phyloP scores from a whole-genome alignment of 2,797 vertebrate species.

The Labroides dimidiatus region DNA sequence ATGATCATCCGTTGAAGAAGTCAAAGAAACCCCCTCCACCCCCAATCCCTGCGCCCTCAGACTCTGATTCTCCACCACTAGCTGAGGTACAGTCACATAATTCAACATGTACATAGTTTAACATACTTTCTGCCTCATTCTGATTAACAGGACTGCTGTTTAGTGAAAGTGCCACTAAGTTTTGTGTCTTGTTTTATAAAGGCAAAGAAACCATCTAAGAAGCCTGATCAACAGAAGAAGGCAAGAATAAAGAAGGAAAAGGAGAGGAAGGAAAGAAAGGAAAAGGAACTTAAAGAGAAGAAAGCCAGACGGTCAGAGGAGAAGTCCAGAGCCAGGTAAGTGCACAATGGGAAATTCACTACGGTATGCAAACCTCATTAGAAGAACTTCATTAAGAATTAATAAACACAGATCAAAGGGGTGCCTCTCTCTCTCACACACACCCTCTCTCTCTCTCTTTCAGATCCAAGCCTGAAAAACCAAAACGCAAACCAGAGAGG shows the following conservation, averaged over 20 bases:
- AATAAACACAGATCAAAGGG: constrained; percentile 39
- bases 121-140: background rate
- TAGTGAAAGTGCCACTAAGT: background rate
- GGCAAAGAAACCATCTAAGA: constrained; percentile 89
- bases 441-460: constrained; percentile 21
- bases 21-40: constrained; percentile 87
- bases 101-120: background rate
- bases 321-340: constrained; percentile 89
- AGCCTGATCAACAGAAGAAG: constrained; percentile 83
- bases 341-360: constrained; percentile 11
- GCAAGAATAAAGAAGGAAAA: constrained; percentile 82
- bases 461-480: constrained; percentile 90
- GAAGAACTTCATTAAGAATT: constrained; percentile 40
- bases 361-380: constrained; percentile 33
- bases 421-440: constrained; percentile 7
- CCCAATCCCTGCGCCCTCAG: constrained; percentile 89
- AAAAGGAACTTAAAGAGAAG: constrained; percentile 87
- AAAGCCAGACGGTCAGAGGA: constrained; percentile 86
- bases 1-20: constrained; percentile 89
- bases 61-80: constrained; percentile 85
- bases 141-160: background rate
- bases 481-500: constrained; percentile 88
- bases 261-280: constrained; percentile 89
- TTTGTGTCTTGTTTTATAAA: constrained; percentile 47
- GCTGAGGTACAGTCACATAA: constrained; percentile 67